These are phyloP conservation scores for Tretioscincus oriximinensis DNA, from an alignment of 2,113 vertebrate species.

Conservation along the genomic window DNA sequence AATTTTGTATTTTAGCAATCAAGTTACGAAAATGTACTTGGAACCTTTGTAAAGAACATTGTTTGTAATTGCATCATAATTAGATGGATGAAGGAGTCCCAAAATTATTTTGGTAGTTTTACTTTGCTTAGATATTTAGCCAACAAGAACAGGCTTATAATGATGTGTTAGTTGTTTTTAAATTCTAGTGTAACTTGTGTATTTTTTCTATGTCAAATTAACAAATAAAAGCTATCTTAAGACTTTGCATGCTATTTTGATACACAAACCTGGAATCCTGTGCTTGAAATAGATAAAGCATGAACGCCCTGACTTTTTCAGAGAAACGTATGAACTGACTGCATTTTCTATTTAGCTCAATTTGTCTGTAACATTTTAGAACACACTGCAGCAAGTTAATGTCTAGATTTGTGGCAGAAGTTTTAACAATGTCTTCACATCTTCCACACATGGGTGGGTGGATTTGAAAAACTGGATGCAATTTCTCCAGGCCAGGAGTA, in stretches of 20 bases:
- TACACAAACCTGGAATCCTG: background rate
- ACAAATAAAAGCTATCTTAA: conserved; percentile 65
- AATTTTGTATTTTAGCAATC: conserved; percentile 60
- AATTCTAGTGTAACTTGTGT: conserved; percentile 69
- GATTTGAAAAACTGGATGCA: background rate
- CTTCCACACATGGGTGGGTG: background rate
- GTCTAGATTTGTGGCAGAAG: too few relatives aligned
- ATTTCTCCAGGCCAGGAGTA: background rate
- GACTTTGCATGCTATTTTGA: conserved; percentile 51
- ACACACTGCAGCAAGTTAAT: too few relatives aligned
- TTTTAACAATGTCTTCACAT: background rate
- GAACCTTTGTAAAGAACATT: conserved; percentile 49
- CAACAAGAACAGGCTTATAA: conserved; percentile 33
- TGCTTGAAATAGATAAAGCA: background rate
- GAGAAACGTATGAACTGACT: background rate
- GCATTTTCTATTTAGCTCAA: background rate
- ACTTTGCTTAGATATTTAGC: conserved; percentile 57
- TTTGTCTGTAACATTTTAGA: background rate
- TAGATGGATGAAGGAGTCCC: conserved; percentile 56
- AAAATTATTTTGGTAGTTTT: conserved; percentile 52
- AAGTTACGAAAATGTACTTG: conserved; percentile 55
- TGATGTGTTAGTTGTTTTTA: conserved; percentile 62
- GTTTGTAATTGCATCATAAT: conserved; percentile 45
- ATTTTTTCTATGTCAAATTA: conserved; percentile 64
- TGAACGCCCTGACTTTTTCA: background rate